phyloP scores from a whole-genome alignment of 2,113 vertebrate genomes.

The Cyphomyrus plagiostoma region DNA sequence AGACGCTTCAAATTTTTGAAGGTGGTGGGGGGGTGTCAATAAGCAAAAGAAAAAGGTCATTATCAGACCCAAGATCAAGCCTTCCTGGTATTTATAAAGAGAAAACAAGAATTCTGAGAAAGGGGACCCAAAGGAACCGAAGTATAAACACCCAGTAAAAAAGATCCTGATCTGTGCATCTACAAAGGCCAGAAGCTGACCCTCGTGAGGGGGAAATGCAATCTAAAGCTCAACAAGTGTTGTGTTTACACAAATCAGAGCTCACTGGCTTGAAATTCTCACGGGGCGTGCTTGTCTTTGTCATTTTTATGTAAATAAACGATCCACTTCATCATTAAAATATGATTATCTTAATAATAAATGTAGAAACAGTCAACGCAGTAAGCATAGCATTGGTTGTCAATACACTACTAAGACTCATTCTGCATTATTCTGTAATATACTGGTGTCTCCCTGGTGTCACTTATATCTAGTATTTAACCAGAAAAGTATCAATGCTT shows the following conservation, averaged over 20 bases:
- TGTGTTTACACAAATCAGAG: background rate
- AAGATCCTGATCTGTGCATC: slow-evolving; percentile 9
- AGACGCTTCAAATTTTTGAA: background rate
- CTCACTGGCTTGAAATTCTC: background rate
- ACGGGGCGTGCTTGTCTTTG: background rate
- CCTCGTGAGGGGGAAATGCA: background rate
- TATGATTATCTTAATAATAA: background rate
- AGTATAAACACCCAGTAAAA: background rate
- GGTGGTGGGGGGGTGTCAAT: background rate
- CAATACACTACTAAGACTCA: background rate
- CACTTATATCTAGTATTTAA: background rate
- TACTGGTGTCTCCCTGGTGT: background rate
- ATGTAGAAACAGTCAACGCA: background rate
- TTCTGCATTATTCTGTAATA: background rate
- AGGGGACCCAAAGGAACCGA: background rate
- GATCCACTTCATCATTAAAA: background rate
- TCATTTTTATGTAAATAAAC: background rate
- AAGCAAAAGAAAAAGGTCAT: background rate
- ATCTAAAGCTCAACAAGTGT: background rate
- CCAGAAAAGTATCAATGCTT: background rate
- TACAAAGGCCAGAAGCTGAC: slow-evolving; percentile 15
- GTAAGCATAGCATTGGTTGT: background rate
- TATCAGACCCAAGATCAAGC: background rate
- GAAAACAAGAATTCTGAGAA: background rate
- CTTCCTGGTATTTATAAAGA: slow-evolving; percentile 4